phyloP scores from a whole-genome alignment of 1,140 invertebrate species.

The Chrysoperla carnea region DNA sequence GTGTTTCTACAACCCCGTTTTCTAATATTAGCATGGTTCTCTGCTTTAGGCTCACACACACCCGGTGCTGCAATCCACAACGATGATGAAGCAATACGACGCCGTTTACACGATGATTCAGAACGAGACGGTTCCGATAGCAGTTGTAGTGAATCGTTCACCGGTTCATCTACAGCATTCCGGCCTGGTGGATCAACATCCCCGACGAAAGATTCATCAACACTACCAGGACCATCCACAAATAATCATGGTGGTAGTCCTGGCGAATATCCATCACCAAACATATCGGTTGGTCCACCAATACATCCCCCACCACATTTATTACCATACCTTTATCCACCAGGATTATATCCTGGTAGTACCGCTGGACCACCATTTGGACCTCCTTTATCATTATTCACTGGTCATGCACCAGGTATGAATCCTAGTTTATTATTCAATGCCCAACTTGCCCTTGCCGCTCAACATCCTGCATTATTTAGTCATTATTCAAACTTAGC shows the following conservation, averaged over 20 bases:
- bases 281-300: conserved; percentile 73
- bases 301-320: conserved; percentile 66
- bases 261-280: conserved; percentile 55
- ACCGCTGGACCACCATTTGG: conserved; percentile 39
- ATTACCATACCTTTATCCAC: conserved; percentile 74
- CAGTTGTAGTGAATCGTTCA: conserved; percentile 40
- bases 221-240: conserved; percentile 28
- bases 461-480: conserved; percentile 58
- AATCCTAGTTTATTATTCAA: conserved; percentile 66
- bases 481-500: conserved; percentile 42
- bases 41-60: conserved; percentile 22
- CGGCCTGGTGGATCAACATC: conserved; percentile 31
- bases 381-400: conserved; percentile 42
- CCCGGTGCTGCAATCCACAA: conserved; percentile 25
- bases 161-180: conserved; percentile 32
- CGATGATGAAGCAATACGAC: conserved; percentile 28
- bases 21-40: conserved; percentile 33
- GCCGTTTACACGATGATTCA: conserved; percentile 35
- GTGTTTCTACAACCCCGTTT: conserved; percentile 4
- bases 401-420: conserved; percentile 32
- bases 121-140: conserved; percentile 43
- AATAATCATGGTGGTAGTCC: conserved; percentile 10
- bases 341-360: conserved; percentile 59
- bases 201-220: conserved; percentile 22
- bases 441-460: conserved; percentile 61